Percentiles rank a stretch among this genome's conserved stretches.
Conservation (phyloP, 2,113 vertebrate species). For the Albula goreensis region DNA sequence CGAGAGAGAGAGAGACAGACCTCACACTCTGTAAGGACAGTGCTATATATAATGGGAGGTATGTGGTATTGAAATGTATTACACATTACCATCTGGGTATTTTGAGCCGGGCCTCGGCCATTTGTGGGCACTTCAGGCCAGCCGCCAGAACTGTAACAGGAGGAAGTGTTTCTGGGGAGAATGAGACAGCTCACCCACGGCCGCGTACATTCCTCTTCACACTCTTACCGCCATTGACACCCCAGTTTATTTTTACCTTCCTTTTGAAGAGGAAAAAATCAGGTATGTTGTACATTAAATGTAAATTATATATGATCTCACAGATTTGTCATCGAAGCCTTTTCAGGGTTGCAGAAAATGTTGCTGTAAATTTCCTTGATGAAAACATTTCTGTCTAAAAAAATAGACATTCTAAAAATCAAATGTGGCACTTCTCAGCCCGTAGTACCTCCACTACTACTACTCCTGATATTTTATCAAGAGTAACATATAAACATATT, state of each 20-base stretch:
- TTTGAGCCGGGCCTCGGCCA: constrained; percentile 69
- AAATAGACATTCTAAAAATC: background rate
- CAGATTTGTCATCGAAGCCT: constrained; percentile 63
- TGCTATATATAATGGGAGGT: constrained; percentile 60
- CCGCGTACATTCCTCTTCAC: constrained; percentile 75
- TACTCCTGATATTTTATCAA: background rate
- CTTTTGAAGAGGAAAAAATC: constrained; percentile 41
- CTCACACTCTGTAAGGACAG: constrained; percentile 54
- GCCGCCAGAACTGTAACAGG: constrained; percentile 78
- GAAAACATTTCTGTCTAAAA: background rate
- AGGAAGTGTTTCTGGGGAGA: constrained; percentile 80
- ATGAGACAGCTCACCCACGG: constrained; percentile 69
- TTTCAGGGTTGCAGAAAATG: background rate
- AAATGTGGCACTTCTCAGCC: background rate
- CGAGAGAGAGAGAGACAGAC: constrained; percentile 50
- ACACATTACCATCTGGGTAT: constrained; percentile 77
- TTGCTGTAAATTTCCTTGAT: background rate
- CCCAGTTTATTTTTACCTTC: constrained; percentile 11
- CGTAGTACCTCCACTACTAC: background rate
- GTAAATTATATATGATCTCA: constrained; percentile 42
- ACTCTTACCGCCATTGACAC: constrained; percentile 71
- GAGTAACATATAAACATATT: no score
- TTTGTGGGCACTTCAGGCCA: constrained; percentile 73
- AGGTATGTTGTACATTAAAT: background rate
- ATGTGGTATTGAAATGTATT: constrained; percentile 70